Conservation (phyloP, 2,113 vertebrate species). For the Loxodonta africana region DNA sequence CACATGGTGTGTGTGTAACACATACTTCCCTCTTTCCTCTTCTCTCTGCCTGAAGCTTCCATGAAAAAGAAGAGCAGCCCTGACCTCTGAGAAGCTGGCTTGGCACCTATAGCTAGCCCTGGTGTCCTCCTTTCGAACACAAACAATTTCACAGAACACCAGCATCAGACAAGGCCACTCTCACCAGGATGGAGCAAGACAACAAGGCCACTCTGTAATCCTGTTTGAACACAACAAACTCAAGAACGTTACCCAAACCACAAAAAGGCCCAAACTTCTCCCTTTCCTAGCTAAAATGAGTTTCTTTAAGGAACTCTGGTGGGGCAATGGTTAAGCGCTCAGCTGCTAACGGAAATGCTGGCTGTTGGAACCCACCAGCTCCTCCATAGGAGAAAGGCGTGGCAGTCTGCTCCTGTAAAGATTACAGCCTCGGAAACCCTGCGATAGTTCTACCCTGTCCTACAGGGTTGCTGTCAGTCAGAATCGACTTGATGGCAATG, state of each 20-base stretch:
- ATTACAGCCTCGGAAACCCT: neutral
- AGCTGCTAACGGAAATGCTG: too few species aligned
- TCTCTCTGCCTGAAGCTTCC: neutral
- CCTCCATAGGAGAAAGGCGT: too few species aligned
- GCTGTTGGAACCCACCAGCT: too few species aligned
- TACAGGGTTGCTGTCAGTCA: neutral
- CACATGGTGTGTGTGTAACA: accelerated
- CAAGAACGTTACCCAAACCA: neutral
- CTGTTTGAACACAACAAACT: neutral
- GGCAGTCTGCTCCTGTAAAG: neutral
- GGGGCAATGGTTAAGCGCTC: neutral
- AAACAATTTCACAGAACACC: neutral
- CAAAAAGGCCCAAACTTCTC: neutral
- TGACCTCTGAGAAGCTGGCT: too few species aligned
- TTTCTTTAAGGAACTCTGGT: too few species aligned
- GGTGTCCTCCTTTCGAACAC: neutral
- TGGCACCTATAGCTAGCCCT: accelerated
- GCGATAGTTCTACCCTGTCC: neutral
- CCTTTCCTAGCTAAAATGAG: neutral
- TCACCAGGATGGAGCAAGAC: neutral
- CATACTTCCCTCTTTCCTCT: neutral
- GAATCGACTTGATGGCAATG: neutral
- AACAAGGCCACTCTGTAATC: neutral
- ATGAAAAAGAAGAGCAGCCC: neutral
- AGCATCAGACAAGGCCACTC: neutral